Conservation (phyloP, 2,113 vertebrate genomes). For the Elephas maximus region DNA sequence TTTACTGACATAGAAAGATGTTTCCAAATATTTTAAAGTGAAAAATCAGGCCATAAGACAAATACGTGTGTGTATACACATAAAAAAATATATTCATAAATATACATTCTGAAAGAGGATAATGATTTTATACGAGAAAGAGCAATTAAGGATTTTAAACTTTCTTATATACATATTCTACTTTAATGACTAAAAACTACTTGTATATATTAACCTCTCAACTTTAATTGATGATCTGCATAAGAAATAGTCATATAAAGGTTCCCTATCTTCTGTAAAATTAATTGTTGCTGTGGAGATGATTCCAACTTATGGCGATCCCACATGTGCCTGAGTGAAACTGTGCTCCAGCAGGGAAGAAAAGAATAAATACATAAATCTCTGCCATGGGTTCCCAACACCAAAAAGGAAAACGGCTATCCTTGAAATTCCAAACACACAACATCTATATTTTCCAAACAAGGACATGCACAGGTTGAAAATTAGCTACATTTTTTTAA, state of each 20-base stretch:
- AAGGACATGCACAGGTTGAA: not conserved
- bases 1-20: conserved; percentile 7
- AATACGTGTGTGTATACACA: not conserved
- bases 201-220: not conserved
- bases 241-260: too few species aligned
- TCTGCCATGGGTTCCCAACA: not conserved
- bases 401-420: not conserved
- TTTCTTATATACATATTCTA: not conserved
- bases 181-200: conserved; percentile 47
- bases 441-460: not conserved
- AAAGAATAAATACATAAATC: too few species aligned
- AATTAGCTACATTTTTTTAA: not conserved
- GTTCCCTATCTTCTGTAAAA: too few species aligned
- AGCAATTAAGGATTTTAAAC: not conserved
- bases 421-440: not conserved
- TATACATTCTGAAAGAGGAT: conserved; percentile 7
- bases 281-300: too few species aligned
- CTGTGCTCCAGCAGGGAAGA: too few species aligned
- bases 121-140: not conserved
- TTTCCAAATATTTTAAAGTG: conserved; percentile 44
- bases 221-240: not conserved
- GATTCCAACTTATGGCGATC: too few species aligned
- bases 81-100: not conserved
- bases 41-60: not conserved
- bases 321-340: too few species aligned